These are phyloP conservation scores for Lithophane socia DNA, from an alignment of 2,888 invertebrate genomes.

Conservation along the genomic window DNA sequence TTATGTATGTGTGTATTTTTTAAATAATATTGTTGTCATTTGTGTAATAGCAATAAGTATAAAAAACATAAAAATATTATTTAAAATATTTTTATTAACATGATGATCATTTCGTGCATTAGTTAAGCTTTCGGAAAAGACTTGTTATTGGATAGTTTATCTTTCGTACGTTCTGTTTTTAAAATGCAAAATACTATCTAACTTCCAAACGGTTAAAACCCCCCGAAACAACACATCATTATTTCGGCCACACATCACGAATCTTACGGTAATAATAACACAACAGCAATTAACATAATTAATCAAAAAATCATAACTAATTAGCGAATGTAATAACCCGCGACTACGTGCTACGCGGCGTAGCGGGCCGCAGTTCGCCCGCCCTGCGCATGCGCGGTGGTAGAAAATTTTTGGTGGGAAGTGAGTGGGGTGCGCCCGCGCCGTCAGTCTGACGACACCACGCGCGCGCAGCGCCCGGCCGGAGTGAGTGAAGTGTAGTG, in stretches of 20 bases:
- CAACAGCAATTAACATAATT: conserved; percentile 65
- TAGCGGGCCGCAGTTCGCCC: conserved; percentile 81
- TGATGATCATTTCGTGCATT: background rate
- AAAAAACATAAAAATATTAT: background rate
- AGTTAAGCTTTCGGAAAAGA: background rate
- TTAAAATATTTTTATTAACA: background rate
- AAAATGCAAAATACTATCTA: background rate
- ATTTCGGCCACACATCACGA: conserved; percentile 54
- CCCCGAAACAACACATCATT: conserved; percentile 44
- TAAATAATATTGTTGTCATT: background rate
- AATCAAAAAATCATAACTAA: conserved; percentile 64
- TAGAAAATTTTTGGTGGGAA: conserved; percentile 89
- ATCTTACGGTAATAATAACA: conserved; percentile 64
- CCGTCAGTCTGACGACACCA: conserved; percentile 83
- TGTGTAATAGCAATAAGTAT: background rate
- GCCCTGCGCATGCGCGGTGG: conserved; percentile 80
- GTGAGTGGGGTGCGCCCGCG: conserved; percentile 90
- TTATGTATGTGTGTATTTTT: background rate
- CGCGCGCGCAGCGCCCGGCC: conserved; percentile 86
- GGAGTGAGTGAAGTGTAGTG: conserved; percentile 80
- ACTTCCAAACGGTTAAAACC: conserved; percentile 10
- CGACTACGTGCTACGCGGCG: conserved; percentile 61
- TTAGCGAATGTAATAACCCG: conserved; percentile 64
- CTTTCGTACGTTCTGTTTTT: background rate
- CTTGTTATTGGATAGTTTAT: background rate